Percentiles rank a stretch among this genome's conserved stretches.
phyloP scores from a whole-genome alignment of 2,113 vertebrate species.

The Pollimyrus isidori region DNA sequence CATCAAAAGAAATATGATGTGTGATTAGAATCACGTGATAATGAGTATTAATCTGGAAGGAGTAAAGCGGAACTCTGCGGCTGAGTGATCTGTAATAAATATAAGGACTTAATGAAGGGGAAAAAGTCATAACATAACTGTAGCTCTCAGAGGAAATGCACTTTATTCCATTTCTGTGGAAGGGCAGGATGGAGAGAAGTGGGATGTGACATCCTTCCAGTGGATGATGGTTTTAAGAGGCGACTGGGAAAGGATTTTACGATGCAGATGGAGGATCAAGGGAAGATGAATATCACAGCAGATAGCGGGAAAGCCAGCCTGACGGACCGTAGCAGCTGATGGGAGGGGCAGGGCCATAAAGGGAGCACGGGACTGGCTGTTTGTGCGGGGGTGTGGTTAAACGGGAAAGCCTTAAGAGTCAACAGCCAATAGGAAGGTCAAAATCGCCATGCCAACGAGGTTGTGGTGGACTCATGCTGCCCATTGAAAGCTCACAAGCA shows the following conservation, averaged over 20 bases:
- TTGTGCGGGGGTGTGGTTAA: neutral
- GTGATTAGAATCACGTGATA: too few species aligned
- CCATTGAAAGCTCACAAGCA: neutral
- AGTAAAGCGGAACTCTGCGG: neutral
- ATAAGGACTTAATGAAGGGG: neutral
- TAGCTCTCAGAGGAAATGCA: neutral
- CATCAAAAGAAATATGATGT: too few species aligned
- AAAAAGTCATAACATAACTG: neutral
- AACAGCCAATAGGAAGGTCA: neutral
- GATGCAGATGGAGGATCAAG: neutral
- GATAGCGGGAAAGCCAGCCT: neutral
- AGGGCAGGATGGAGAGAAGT: neutral
- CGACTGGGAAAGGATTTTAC: neutral
- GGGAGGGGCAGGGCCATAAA: neutral
- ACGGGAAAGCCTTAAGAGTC: neutral
- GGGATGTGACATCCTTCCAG: neutral
- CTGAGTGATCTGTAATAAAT: neutral
- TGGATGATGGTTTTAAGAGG: conserved; percentile 1
- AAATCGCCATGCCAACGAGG: neutral
- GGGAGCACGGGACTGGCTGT: neutral
- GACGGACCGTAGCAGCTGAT: neutral
- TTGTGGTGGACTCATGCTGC: neutral
- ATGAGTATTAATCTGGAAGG: neutral
- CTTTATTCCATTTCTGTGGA: conserved; percentile 5
- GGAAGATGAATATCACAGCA: neutral